Base-by-base conservation (phyloP, 2,113 vertebrate species). In the Saguinus midas region DNA sequence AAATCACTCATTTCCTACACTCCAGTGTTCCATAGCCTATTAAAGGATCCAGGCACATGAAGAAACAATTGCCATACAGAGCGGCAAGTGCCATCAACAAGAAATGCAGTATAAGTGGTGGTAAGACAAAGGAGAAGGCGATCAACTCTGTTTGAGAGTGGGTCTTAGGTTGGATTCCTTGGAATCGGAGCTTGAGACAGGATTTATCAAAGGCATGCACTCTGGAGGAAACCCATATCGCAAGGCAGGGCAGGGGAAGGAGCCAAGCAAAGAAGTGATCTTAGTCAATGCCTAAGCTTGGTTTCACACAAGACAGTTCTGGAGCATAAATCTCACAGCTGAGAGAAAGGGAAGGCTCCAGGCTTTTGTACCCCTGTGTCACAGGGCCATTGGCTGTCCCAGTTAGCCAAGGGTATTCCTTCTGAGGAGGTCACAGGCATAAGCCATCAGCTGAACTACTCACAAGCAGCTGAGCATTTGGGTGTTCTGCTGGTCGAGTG, bases 381-480 rank as follows among this genome's bases (percentile, higher is more conserved):
- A 43, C 27, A 13, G 25, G 8, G 6, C 52, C 55, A 83, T 64
- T 66, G n/a, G 43, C 58, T 87, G 21, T 17, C 45, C 9, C 2
- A 70, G 32, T 93, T 75, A 90, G 29, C 23, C 81, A 93, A 85
- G n/a, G 32, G 23, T 43, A 93, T 37, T 72, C 27, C 23, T 90
- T 78, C 85, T 85, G 91, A 92, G n/a, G n/a, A n/a, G 50, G 45
- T 72, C 78, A 72, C 4, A 76, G 89, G 50, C 27, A 57, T 76
- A 76, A 81, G n/a, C 18, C 11, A 27, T 96, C 72, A 94, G 57
- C 89, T 94, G 55, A 27, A 93, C n/a, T 13, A 35, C 61, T 90
- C 68, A 89, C n/a, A 92, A n/a, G 43, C 37, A 84, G 55, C 57
- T 96, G 40, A 27, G 10, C 61, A 70, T 87, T 97, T 85, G 17